Evolutionary conservation across 37 sponge, comb jelly and placozoan species (phyloP).

Genomic region (Tethya wilhelma): DNA sequence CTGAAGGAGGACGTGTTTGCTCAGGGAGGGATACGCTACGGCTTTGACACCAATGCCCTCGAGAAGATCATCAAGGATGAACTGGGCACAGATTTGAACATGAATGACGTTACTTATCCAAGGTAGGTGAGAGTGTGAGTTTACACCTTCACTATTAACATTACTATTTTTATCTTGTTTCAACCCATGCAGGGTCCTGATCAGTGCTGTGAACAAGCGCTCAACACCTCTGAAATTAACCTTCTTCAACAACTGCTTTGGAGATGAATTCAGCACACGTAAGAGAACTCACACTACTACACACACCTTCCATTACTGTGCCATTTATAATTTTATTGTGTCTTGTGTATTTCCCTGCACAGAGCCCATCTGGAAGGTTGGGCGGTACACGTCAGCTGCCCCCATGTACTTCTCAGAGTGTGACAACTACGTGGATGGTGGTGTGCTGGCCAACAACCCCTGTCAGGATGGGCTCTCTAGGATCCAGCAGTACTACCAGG

Average conservation of each 20-base stretch:
- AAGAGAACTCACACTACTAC: no score
- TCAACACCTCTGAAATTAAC: conserved; percentile 22
- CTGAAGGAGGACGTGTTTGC: conserved; percentile 53
- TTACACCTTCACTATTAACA: not conserved
- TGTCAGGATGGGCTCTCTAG: conserved; percentile 35
- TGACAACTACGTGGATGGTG: conserved; percentile 72
- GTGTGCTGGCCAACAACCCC: conserved; percentile 71
- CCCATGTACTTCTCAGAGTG: conserved; percentile 59
- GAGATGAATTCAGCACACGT: conserved; percentile 58
- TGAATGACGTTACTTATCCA: conserved; percentile 44
- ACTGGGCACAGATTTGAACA: conserved; percentile 37
- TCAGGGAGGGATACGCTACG: conserved; percentile 7
- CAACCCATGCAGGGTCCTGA: conserved; percentile 26
- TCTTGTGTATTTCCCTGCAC: not conserved
- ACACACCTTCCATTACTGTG: no score
- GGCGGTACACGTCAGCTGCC: conserved; percentile 52
- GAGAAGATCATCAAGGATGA: conserved; percentile 48
- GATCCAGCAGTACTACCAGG: conserved; percentile 30
- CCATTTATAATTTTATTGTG: no score
- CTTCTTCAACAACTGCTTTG: conserved; percentile 70
- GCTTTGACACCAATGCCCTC: conserved; percentile 45
- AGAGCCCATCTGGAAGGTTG: conserved; percentile 74
- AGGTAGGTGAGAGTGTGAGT: conserved; percentile 39
- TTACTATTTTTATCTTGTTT: not conserved
- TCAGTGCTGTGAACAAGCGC: conserved; percentile 59